Evolutionary conservation across 2,797 vertebrate species (phyloP).

Genomic region (Semotilus atromaculatus): DNA sequence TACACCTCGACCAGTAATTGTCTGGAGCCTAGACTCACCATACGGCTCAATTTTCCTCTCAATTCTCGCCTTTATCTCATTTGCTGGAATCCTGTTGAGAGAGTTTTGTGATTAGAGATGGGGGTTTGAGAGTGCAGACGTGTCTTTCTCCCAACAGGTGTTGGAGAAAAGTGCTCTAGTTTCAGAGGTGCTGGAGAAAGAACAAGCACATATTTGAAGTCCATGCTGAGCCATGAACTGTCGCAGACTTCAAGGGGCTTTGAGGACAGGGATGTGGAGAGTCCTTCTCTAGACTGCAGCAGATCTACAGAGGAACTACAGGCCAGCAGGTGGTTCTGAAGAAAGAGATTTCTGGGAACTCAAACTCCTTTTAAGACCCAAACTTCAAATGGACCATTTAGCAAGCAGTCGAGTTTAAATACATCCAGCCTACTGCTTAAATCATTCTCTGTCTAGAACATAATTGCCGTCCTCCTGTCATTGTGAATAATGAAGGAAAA

Average conservation of each 20-base stretch:
- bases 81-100: slow-evolving; percentile 20
- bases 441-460: neutral
- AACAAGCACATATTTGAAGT: neutral
- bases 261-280: neutral
- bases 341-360: slow-evolving; percentile 7
- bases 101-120: slow-evolving; percentile 33
- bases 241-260: slow-evolving; percentile 6
- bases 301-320: neutral
- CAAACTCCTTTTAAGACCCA: neutral
- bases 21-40: slow-evolving; percentile 18
- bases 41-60: neutral
- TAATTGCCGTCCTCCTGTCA: neutral
- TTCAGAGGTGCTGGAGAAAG: slow-evolving; percentile 17
- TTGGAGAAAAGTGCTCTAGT: neutral
- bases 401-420: neutral
- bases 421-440: slow-evolving; percentile 4
- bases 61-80: neutral
- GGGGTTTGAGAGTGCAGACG: neutral
- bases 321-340: slow-evolving; percentile 5
- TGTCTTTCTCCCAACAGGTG: neutral
- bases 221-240: slow-evolving; percentile 38
- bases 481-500: neutral
- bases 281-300: neutral
- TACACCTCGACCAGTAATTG: slow-evolving; percentile 1
- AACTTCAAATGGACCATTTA: slow-evolving; percentile 29